These are phyloP conservation scores for Selenia dentaria DNA, from an alignment of 2,888 invertebrate genomes.

Conservation along the genomic window DNA sequence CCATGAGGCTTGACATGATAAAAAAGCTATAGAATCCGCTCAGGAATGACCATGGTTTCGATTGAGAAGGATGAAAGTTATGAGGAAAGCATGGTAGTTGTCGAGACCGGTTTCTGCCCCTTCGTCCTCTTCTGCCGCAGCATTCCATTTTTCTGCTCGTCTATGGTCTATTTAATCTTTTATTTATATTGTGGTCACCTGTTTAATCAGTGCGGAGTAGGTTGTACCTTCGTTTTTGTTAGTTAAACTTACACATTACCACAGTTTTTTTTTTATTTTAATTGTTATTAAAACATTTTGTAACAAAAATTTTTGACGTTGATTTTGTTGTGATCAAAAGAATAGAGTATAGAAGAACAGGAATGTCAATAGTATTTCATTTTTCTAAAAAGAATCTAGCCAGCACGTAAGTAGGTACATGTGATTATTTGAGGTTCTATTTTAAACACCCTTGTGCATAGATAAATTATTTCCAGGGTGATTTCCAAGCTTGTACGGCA, in stretches of 20 bases:
- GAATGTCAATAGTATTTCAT: too few species aligned
- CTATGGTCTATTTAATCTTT: not conserved
- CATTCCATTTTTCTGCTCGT: constrained; percentile 47
- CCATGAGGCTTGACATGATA: constrained; percentile 53
- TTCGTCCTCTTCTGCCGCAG: constrained; percentile 50
- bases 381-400: too few species aligned
- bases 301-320: constrained; percentile 11
- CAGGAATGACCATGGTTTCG: constrained; percentile 42
- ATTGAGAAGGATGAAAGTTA: constrained; percentile 15
- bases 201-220: constrained; percentile 4
- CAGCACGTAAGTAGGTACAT: too few species aligned
- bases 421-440: too few species aligned
- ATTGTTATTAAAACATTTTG: constrained; percentile 25
- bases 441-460: too few species aligned
- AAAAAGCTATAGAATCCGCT: constrained; percentile 50
- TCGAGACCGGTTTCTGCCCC: constrained; percentile 42
- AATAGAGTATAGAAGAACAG: not conserved
- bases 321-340: constrained; percentile 11
- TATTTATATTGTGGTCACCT: not conserved
- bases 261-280: constrained; percentile 9
- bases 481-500: too few species aligned
- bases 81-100: constrained; percentile 14
- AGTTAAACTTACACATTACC: constrained; percentile 16
- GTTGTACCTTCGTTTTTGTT: constrained; percentile 1
- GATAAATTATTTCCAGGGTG: too few species aligned